A percentile compares a stretch with the other conserved stretches of the same genome.
These are phyloP conservation scores for Psittacara wagleri DNA, from an alignment of 2,113 vertebrate genomes.

Conservation along the genomic window DNA sequence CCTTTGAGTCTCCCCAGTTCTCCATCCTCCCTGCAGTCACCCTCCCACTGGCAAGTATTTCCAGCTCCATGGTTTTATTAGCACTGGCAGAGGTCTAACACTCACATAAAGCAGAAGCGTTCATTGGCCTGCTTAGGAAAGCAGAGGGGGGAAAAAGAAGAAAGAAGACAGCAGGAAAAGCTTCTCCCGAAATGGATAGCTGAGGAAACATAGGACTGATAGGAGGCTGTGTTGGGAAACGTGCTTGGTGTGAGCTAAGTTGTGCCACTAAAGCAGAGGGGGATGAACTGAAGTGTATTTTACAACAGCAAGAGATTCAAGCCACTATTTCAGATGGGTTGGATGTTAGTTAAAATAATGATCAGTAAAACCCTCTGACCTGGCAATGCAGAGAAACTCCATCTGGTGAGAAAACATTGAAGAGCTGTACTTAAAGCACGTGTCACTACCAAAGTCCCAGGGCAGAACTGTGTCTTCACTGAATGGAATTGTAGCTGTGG, in stretches of 20 bases:
- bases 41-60: background rate
- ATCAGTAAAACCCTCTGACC: background rate
- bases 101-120: background rate
- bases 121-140: background rate
- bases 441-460: rapidly evolving
- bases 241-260: rapidly evolving
- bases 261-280: background rate
- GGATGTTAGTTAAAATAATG: background rate
- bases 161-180: background rate
- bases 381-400: background rate
- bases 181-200: background rate
- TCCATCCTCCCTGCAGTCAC: background rate
- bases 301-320: background rate
- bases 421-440: background rate
- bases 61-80: background rate
- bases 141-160: background rate
- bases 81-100: background rate
- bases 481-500: too few relatives aligned
- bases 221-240: background rate
- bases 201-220: background rate
- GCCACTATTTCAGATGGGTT: too few relatives aligned
- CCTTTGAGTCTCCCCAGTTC: background rate
- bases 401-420: background rate
- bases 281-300: rapidly evolving
- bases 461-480: background rate